A percentile compares a stretch with the other conserved stretches of the same genome.
Conservation (phyloP, 2,888 invertebrate species). For the Drosophila borealis region DNA sequence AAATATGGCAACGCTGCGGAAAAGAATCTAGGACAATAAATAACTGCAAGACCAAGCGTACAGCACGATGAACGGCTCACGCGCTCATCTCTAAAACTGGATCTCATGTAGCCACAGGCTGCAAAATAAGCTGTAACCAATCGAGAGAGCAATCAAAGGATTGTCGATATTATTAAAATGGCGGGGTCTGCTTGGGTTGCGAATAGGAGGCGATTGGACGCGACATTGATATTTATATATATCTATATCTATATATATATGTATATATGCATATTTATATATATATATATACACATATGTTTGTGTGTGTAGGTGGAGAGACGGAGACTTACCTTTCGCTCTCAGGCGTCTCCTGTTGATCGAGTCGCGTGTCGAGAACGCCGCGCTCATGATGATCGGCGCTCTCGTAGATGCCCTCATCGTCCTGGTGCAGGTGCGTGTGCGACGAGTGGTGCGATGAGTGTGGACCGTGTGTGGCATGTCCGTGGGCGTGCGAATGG, state of each 20-base stretch:
- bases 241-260: no score
- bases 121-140: background rate
- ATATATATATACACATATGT: background rate
- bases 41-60: no score
- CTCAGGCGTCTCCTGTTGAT: slow-evolving; percentile 92
- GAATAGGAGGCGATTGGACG: slow-evolving; percentile 29
- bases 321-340: slow-evolving; percentile 91
- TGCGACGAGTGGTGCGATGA: slow-evolving; percentile 86
- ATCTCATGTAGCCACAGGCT: background rate
- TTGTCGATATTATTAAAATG: slow-evolving; percentile 2
- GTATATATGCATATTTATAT: no score
- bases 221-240: background rate
- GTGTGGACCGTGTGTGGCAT: slow-evolving; percentile 85
- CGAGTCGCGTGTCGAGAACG: slow-evolving; percentile 87
- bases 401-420: slow-evolving; percentile 95
- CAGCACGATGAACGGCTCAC: no score
- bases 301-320: slow-evolving; percentile 16
- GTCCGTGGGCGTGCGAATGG: slow-evolving; percentile 85
- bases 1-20: no score
- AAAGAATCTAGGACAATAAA: no score
- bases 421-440: slow-evolving; percentile 88
- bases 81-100: background rate
- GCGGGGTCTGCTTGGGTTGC: slow-evolving; percentile 3
- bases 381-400: slow-evolving; percentile 90
- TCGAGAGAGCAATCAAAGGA: background rate